Base-by-base conservation (phyloP, 2,113 vertebrate species). In the Dolichallabes microphthalmus region DNA sequence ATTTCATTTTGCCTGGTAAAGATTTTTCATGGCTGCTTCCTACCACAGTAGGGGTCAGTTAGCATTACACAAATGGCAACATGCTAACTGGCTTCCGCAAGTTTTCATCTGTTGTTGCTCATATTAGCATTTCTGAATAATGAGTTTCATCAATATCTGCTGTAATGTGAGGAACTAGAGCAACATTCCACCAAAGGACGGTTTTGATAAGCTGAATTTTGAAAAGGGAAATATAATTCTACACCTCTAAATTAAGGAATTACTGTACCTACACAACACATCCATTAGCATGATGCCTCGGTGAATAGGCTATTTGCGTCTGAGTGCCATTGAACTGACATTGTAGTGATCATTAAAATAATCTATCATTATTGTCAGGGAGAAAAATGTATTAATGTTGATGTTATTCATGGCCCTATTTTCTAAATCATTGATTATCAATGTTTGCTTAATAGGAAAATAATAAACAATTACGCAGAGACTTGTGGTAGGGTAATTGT, bases 381-480 rank as follows among this genome's bases (percentile, higher is more conserved):
- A 95, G 95, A 79, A 79, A 60, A 96, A 97, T 97, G 96, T 97
- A 96, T 97, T 97, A 97, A 97, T 96, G 96, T 94, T 96, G 96
- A 96, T 96, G 94, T 95, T 97, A 96, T 96, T 97, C 96, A 98
- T 95, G 95, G 96, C 93, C 94, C 95, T 94, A 94, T 94, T 95
- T 95, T 97, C 96, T 94, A 95, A 95, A 96, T 95, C 97, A 98
- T 98, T 96, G 98, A 99, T 98, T 95, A 95, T 94, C 96, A 95
- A 95, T 95, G 96, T 98, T 97, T 97, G 96, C 95, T 95, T 98
- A 98, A 98, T 97, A 98, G 95, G 96, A 98, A 99, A 98, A 98
- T 98, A 99, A 98, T 98, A 99, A 99, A 98, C 97, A 99, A 99
- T 99, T 98, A 98, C 97, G 95, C 95, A 92, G 92, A 94, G 94